A percentile compares a stretch with the other conserved stretches of the same genome.
These are phyloP conservation scores for Geothlypis trichas DNA, from an alignment of 2,113 vertebrate species.

Conservation along the genomic window DNA sequence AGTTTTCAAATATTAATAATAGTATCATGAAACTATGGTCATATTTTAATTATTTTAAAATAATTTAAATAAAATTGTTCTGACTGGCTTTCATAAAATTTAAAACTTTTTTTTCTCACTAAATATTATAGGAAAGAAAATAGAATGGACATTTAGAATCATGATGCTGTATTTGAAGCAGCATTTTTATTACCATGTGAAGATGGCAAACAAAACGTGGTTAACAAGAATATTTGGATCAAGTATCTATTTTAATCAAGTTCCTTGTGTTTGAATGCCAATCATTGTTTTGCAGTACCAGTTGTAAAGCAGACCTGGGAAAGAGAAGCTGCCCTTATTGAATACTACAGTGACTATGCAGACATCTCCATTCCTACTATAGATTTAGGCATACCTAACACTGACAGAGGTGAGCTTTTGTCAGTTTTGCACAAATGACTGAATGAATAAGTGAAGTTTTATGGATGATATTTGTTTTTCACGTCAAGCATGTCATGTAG, in stretches of 20 bases:
- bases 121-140: not conserved
- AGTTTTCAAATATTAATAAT: not conserved
- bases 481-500: not conserved
- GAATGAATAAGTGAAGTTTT: not conserved
- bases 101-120: not conserved
- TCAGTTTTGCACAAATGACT: not conserved
- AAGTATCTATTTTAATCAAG: not conserved
- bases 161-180: not conserved
- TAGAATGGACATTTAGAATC: not conserved
- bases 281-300: constrained; percentile 79
- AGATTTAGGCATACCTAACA: constrained; percentile 91
- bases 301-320: constrained; percentile 97
- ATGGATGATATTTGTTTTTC: not conserved
- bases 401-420: constrained; percentile 87
- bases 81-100: not conserved
- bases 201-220: not conserved
- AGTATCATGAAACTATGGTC: not conserved
- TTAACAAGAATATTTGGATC: not conserved
- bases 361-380: constrained; percentile 89
- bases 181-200: not conserved
- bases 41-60: not conserved
- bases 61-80: not conserved
- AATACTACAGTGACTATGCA: constrained; percentile 93
- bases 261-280: not conserved
- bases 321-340: constrained; percentile 81